A percentile compares a stretch with the other conserved stretches of the same genome.
phyloP scores from a whole-genome alignment of 2,113 vertebrate species.

The Odontesthes bonariensis region DNA sequence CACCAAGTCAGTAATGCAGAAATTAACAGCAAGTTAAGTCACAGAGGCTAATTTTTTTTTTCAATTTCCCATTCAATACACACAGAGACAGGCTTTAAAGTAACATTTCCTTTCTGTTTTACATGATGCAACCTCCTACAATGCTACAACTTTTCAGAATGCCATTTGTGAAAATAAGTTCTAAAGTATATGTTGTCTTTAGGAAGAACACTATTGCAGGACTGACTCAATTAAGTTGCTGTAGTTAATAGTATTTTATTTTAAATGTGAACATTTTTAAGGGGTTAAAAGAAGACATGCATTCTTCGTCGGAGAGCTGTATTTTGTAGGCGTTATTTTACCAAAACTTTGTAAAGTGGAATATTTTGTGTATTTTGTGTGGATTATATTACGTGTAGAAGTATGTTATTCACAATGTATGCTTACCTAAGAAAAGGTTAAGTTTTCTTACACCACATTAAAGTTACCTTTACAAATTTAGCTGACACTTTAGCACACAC shows the following conservation, averaged over 20 bases:
- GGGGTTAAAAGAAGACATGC: not conserved
- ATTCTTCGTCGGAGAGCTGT: no score
- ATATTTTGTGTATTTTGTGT: no score
- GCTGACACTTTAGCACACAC: no score
- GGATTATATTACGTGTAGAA: no score
- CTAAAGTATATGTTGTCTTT: not conserved
- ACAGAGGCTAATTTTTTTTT: no score
- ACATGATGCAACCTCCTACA: not conserved
- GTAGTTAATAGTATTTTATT: no score
- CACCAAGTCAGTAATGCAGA: constrained; percentile 16
- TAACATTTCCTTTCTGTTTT: not conserved
- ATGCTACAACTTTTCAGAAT: not conserved
- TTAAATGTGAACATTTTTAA: not conserved
- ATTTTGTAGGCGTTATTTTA: no score
- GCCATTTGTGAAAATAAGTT: no score
- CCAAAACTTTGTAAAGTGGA: not conserved
- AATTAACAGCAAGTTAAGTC: constrained; percentile 57
- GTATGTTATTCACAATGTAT: no score
- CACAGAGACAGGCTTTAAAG: not conserved
- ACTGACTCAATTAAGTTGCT: not conserved
- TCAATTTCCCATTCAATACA: not conserved
- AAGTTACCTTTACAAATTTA: no score
- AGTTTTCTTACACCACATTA: no score
- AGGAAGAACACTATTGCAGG: not conserved
- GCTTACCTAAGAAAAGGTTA: no score